These are phyloP conservation scores for Hydrotaea diabolus DNA, from an alignment of 2,888 invertebrate species.

Conservation along the genomic window DNA sequence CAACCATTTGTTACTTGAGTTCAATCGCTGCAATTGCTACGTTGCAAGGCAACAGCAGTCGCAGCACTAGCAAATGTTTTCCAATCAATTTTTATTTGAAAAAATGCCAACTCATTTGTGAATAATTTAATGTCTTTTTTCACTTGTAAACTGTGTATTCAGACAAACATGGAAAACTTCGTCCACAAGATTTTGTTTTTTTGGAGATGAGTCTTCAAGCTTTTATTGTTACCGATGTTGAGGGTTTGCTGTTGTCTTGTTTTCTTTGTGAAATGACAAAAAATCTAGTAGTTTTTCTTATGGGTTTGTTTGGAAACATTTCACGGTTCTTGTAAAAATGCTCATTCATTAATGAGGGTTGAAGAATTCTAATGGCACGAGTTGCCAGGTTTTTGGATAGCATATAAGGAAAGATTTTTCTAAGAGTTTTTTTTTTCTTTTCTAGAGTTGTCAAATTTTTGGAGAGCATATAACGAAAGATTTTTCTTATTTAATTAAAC, in stretches of 20 bases:
- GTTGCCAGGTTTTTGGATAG: background rate
- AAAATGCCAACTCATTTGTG: slow-evolving; percentile 81
- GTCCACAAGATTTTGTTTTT: slow-evolving; percentile 38
- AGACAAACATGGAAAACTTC: slow-evolving; percentile 61
- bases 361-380: background rate
- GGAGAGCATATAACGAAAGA: too few relatives aligned
- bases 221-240: background rate
- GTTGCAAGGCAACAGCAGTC: slow-evolving; percentile 43
- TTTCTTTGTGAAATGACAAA: background rate
- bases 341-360: slow-evolving; percentile 30
- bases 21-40: slow-evolving; percentile 55
- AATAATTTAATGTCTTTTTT: slow-evolving; percentile 78
- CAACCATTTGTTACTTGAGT: slow-evolving; percentile 46
- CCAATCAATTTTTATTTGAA: slow-evolving; percentile 80
- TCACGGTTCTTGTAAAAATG: background rate
- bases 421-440: too few relatives aligned
- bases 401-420: too few relatives aligned
- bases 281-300: background rate
- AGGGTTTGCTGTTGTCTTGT: background rate
- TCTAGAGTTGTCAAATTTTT: too few relatives aligned
- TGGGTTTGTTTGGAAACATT: background rate
- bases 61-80: slow-evolving; percentile 79
- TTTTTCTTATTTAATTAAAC: too few relatives aligned
- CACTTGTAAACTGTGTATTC: slow-evolving; percentile 58
- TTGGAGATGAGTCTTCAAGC: slow-evolving; percentile 33